Conservation (phyloP, 2,888 invertebrate genomes). For the Arctia plantaginis region DNA sequence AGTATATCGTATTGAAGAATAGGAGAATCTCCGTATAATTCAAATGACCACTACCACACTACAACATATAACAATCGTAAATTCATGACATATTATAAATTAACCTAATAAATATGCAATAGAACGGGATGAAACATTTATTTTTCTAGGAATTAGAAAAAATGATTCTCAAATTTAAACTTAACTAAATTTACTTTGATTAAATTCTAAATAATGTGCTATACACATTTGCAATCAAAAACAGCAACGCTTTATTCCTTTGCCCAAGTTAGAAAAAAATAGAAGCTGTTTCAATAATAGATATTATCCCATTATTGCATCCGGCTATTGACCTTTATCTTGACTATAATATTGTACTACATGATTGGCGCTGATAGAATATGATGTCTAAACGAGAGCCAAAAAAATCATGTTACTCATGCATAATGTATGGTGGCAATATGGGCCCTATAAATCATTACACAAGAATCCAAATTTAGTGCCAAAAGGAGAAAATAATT, state of each 20-base stretch:
- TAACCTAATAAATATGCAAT: too few relatives aligned
- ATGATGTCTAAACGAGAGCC: slow-evolving; percentile 1
- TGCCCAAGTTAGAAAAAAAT: background rate
- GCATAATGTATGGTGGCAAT: background rate
- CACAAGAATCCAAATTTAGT: background rate
- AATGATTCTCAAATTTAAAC: too few relatives aligned
- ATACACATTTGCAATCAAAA: background rate
- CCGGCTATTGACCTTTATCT: slow-evolving; percentile 14
- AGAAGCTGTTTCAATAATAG: background rate
- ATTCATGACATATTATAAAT: too few relatives aligned
- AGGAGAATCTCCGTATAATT: too few relatives aligned
- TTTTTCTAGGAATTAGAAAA: too few relatives aligned
- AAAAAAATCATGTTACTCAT: slow-evolving; percentile 2
- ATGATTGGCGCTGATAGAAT: slow-evolving; percentile 7
- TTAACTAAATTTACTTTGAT: too few relatives aligned
- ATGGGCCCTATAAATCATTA: background rate
- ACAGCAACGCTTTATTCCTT: background rate
- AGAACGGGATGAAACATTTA: too few relatives aligned
- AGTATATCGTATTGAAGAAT: too few relatives aligned
- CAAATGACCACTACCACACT: too few relatives aligned
- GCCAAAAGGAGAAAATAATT: background rate
- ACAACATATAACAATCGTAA: too few relatives aligned
- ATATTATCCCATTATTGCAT: slow-evolving; percentile 10
- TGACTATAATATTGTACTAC: background rate
- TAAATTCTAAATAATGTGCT: too few relatives aligned